Conservation (phyloP, 2,113 vertebrate species). For the Catharus bicknelli region DNA sequence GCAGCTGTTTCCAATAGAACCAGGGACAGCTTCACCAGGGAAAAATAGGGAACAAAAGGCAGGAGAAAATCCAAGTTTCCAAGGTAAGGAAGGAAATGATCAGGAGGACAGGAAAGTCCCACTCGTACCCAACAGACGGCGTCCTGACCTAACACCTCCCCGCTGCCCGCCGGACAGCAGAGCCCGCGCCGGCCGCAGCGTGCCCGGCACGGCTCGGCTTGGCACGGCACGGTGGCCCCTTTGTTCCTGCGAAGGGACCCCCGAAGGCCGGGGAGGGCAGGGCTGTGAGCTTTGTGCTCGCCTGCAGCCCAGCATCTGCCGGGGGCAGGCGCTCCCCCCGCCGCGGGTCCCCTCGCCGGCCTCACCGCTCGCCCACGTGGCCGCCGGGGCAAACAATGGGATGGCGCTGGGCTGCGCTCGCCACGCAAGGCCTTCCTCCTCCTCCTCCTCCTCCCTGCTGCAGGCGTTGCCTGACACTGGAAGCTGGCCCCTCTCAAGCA, state of each 20-base stretch:
- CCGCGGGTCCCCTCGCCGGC: slow-evolving; percentile 29
- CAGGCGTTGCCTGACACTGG: background rate
- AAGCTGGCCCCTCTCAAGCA: background rate
- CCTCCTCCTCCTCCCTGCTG: background rate
- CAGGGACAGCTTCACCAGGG: slow-evolving; percentile 7
- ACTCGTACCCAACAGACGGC: slow-evolving; percentile 42
- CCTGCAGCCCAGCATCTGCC: slow-evolving; percentile 66
- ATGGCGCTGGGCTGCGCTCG: slow-evolving; percentile 8
- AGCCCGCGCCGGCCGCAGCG: background rate
- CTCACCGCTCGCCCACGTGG: slow-evolving; percentile 39
- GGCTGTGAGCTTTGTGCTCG: slow-evolving; percentile 69
- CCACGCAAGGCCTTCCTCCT: slow-evolving; percentile 15
- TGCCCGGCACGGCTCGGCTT: background rate
- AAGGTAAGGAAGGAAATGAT: slow-evolving; percentile 73
- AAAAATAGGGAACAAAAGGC: slow-evolving; percentile 58
- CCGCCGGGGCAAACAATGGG: slow-evolving; percentile 46
- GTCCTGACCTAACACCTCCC: slow-evolving; percentile 35
- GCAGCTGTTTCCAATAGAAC: slow-evolving; percentile 57
- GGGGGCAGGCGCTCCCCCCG: background rate
- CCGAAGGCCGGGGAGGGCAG: slow-evolving; percentile 64
- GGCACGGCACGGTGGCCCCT: background rate
- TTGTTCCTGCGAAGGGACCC: slow-evolving; percentile 67
- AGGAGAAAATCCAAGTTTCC: slow-evolving; percentile 65
- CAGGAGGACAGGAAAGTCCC: slow-evolving; percentile 62
- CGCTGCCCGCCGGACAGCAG: background rate